Evolutionary conservation across 2,113 vertebrate genomes (phyloP).

Genomic region (Cinclus cinclus): DNA sequence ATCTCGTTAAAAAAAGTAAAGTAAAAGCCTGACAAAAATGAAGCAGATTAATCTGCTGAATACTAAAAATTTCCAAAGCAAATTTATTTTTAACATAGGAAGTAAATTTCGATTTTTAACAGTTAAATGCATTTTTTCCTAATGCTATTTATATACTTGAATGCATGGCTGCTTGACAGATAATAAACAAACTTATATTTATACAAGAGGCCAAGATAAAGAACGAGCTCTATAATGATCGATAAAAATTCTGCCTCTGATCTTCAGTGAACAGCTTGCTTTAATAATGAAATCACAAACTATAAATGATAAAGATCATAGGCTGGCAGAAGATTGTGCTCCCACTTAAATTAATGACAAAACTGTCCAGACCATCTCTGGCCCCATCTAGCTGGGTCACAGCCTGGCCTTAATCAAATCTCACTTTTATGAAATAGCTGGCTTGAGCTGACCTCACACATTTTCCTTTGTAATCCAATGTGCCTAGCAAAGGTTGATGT

Average conservation of each 20-base stretch:
- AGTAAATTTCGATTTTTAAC: conserved; percentile 1
- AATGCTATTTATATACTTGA: conserved; percentile 29
- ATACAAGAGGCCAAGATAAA: conserved; percentile 17
- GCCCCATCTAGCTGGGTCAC: background rate
- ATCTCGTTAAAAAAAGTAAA: conserved; percentile 37
- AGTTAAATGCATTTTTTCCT: conserved; percentile 13
- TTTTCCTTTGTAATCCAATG: background rate
- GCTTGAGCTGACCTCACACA: background rate
- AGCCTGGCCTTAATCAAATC: background rate
- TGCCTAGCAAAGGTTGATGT: background rate
- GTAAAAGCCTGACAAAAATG: conserved; percentile 32
- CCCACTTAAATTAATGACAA: conserved; percentile 1
- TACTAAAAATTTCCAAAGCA: background rate
- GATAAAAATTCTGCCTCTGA: background rate
- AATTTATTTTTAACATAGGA: conserved; percentile 7
- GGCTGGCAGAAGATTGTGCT: background rate
- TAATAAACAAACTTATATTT: conserved; percentile 41
- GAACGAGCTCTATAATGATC: background rate
- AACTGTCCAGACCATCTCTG: background rate
- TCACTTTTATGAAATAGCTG: background rate
- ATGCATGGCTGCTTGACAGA: background rate
- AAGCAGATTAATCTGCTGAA: conserved; percentile 15
- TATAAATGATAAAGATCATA: background rate
- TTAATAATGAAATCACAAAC: conserved; percentile 27
- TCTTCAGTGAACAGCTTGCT: background rate